A percentile compares a stretch with the other conserved stretches of the same genome.
phyloP scores from a whole-genome alignment of 2,888 invertebrate species.

The Luffia ferchaultella region DNA sequence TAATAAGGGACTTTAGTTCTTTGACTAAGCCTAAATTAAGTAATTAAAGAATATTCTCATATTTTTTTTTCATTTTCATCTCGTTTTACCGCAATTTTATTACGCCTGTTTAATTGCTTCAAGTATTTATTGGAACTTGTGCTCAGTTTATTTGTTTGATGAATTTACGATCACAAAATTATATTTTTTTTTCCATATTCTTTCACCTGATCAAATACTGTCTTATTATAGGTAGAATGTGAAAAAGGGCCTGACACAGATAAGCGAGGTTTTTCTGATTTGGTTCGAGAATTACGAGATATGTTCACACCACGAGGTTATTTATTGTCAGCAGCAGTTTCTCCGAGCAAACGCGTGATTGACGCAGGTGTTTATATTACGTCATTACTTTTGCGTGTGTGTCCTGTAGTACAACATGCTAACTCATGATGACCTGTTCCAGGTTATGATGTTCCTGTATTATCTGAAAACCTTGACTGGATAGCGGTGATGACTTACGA shows the following conservation, averaged over 20 bases:
- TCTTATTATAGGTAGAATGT: slow-evolving; percentile 71
- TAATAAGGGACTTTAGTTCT: no score
- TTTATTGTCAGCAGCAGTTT: slow-evolving; percentile 83
- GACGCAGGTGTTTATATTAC: slow-evolving; percentile 68
- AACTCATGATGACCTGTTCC: slow-evolving; percentile 10
- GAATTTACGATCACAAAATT: no score
- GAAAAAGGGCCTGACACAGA: slow-evolving; percentile 83
- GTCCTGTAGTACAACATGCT: not conserved
- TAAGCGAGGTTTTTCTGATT: slow-evolving; percentile 77
- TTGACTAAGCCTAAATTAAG: no score
- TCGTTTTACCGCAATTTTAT: no score
- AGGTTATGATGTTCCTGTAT: slow-evolving; percentile 77
- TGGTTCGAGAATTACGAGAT: slow-evolving; percentile 77
- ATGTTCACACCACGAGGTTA: slow-evolving; percentile 77
- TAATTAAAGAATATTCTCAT: no score
- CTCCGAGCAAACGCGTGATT: slow-evolving; percentile 83
- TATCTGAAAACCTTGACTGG: slow-evolving; percentile 86
- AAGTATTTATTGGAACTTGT: no score
- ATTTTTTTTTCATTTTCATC: no score
- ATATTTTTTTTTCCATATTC: no score
- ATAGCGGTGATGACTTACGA: slow-evolving; percentile 93
- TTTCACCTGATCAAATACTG: no score
- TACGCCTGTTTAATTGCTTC: no score
- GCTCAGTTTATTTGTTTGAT: no score
- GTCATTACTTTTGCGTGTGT: no score